Conservation (phyloP, 2,797 vertebrate species). For the Philypnodon macrostomus region DNA sequence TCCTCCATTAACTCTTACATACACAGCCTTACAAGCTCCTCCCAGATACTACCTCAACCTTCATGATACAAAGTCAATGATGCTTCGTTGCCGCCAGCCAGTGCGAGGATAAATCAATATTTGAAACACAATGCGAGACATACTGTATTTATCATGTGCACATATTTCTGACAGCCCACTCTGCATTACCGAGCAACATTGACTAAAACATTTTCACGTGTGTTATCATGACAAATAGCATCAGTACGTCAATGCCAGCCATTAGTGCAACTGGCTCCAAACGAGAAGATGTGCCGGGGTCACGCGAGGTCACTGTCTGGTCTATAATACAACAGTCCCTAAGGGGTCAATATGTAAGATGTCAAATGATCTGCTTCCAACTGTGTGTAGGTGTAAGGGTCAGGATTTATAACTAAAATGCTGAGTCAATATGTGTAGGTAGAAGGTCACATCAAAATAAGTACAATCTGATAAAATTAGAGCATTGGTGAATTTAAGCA, state of each 20-base stretch:
- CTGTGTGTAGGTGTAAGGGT: constrained; percentile 31
- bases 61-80: constrained; percentile 27
- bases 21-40: constrained; percentile 4
- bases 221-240: constrained; percentile 22
- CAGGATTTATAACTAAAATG: constrained; percentile 10
- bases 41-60: constrained; percentile 8
- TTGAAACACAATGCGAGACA: constrained; percentile 26
- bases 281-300: constrained; percentile 19
- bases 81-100: constrained; percentile 20
- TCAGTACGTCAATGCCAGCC: constrained; percentile 32
- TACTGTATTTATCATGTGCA: constrained; percentile 39
- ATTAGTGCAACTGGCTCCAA: constrained; percentile 23
- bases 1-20: background rate
- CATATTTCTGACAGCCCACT: constrained; percentile 35
- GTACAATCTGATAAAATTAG: no score
- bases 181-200: constrained; percentile 18
- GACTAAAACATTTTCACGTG: constrained; percentile 34
- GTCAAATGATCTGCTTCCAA: constrained; percentile 25
- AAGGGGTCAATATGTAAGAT: constrained; percentile 15
- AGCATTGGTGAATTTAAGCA: no score
- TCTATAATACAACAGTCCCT: constrained; percentile 37
- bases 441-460: constrained; percentile 44
- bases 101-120: constrained; percentile 40
- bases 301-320: constrained; percentile 35
- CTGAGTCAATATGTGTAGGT: constrained; percentile 4